Conservation (phyloP, 1,140 invertebrate species). For the Cephus cinctus region DNA sequence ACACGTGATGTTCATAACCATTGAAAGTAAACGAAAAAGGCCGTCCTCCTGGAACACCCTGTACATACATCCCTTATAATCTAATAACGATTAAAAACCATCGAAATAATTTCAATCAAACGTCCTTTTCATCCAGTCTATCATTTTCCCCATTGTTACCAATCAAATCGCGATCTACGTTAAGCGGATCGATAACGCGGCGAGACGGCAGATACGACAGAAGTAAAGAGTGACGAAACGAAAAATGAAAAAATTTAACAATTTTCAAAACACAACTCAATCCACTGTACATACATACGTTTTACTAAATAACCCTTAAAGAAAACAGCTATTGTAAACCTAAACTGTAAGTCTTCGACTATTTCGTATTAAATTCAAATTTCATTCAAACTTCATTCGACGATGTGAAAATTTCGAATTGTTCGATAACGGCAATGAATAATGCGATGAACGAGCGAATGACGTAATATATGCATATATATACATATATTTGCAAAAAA, state of each 20-base stretch:
- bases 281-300: conserved; percentile 32
- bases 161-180: conserved; percentile 19
- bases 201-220: conserved; percentile 12
- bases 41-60: too few species aligned
- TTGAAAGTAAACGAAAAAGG: too few species aligned
- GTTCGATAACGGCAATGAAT: conserved; percentile 15
- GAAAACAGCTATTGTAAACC: conserved; percentile 27
- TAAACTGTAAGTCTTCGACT: conserved; percentile 26
- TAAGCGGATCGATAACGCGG: conserved; percentile 8
- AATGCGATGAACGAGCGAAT: conserved; percentile 27
- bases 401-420: conserved; percentile 1
- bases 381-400: too few species aligned
- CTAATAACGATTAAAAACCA: too few species aligned
- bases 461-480: conserved; percentile 25
- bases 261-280: too few species aligned
- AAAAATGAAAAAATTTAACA: too few species aligned
- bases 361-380: conserved; percentile 1
- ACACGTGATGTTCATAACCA: too few species aligned
- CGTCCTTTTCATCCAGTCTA: conserved; percentile 14
- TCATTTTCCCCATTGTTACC: conserved; percentile 21
- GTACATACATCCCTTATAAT: too few species aligned
- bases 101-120: too few species aligned
- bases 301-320: conserved; percentile 31
- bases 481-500: conserved; percentile 16
- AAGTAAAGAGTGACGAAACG: conserved; percentile 28